Conservation (phyloP, 2,797 vertebrate species). For the Buphagus erythrorhynchus region DNA sequence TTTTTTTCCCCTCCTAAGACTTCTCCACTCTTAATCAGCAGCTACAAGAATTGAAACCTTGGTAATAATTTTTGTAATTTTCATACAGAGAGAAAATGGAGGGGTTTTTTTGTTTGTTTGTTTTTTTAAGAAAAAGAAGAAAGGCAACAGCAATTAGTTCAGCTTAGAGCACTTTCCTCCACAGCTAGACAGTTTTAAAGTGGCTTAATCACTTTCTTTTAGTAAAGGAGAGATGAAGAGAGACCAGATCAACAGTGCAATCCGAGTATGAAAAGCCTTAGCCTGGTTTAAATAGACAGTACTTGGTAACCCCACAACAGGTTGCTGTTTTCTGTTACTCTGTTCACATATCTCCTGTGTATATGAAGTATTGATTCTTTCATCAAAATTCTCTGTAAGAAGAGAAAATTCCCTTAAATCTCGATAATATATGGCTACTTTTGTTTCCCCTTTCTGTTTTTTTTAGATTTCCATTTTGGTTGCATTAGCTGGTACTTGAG, state of each 20-base stretch:
- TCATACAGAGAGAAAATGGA: not conserved
- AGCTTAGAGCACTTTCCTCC: not conserved
- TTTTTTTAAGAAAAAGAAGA: not conserved
- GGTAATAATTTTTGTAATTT: not conserved
- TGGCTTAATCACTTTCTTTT: not conserved
- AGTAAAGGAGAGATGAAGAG: not conserved
- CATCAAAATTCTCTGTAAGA: not conserved
- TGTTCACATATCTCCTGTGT: not conserved
- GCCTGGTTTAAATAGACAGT: not conserved
- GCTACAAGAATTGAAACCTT: not conserved
- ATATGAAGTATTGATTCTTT: not conserved
- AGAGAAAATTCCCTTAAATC: not conserved
- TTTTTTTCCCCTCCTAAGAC: not conserved
- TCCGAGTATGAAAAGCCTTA: not conserved
- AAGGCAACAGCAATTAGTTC: not conserved
- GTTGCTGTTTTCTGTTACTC: not conserved
- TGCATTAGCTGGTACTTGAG: not conserved
- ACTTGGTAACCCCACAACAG: not conserved
- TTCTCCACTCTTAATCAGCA: not conserved
- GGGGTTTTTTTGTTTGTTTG: not conserved
- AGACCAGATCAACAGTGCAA: not conserved
- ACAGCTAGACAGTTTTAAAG: not conserved
- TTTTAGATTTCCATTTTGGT: not conserved
- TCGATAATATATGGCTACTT: not conserved
- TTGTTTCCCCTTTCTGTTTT: not conserved